Evolutionary conservation across 2,113 vertebrate species (phyloP).

Genomic region (Passer domesticus): DNA sequence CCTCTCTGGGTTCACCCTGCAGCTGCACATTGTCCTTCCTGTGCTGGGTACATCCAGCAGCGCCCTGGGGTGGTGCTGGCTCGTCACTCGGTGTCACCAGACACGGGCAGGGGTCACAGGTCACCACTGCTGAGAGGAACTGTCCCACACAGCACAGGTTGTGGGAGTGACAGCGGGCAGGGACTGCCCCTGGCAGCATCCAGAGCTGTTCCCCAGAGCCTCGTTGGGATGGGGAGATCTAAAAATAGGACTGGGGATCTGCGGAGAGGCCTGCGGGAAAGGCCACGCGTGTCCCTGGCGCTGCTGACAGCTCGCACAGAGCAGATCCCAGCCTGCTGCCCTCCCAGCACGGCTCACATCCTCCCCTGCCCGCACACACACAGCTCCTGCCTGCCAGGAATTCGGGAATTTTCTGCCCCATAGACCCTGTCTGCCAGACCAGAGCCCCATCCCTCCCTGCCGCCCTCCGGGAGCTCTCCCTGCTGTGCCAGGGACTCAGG

Average conservation of each 20-base stretch:
- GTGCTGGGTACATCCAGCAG: neutral
- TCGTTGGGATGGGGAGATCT: neutral
- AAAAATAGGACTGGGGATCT: neutral
- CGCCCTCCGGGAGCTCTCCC: neutral
- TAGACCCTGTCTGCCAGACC: neutral
- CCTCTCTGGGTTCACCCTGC: neutral
- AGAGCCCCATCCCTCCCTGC: neutral
- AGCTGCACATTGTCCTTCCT: neutral
- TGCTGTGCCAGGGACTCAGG: rapidly evolving
- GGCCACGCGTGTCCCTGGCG: neutral
- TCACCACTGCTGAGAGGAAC: neutral
- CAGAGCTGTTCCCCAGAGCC: neutral
- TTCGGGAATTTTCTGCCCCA: neutral
- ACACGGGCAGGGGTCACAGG: neutral
- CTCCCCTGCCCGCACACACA: neutral
- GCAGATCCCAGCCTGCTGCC: neutral
- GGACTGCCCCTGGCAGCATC: neutral
- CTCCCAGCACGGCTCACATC: neutral
- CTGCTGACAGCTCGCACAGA: neutral
- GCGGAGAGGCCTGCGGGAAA: neutral
- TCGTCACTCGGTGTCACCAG: neutral
- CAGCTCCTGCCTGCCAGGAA: neutral
- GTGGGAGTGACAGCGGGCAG: neutral
- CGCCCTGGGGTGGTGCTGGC: neutral
- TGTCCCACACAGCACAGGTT: neutral